Evolutionary conservation across 2,113 vertebrate genomes (phyloP), one percentile per base, ranked within the genome.

Genomic region (Bubalus kerabau): DNA sequence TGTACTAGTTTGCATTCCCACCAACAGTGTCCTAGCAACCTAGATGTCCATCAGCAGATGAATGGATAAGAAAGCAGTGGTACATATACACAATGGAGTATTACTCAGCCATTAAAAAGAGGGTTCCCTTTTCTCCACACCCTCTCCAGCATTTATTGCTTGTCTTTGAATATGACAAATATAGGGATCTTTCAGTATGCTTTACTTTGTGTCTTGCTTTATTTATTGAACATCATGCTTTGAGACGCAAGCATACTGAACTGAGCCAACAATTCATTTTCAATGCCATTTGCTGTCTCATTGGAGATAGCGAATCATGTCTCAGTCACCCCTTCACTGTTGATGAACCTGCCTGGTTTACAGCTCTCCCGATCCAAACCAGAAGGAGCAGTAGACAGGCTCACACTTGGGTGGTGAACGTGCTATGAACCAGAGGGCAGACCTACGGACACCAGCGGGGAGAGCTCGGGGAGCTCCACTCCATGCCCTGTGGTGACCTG

Each of bases 401-500:
- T 94, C 24, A n/a, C 76, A 67, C 1, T 5, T 6, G 40, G 40
- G 23, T 9, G 11, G 3, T 28, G 7, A 28, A 28, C 36, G 17
- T 10, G 16, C 3, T 24, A 40, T 26, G 60, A 62, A 19, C 7
- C 71, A 7, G 40, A 14, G 23, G 24, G 6, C 23, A 14, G 6
- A 5, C 36, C 21, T 13, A 1, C 2, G 40, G 71, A 15, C 12
- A 1, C 36, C 12, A 19, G 12, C 36, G 12, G 67, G 11, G 11
- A 7, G 36, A 7, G 71, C 36, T 26, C 10, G 1, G 71, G 36
- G 23, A 6, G 36, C 36, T 7, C 9, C 11, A 24, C 36, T 0
- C 21, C 36, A 2, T 0, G 67, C 10, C 36, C 71, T 14, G 36
- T 2, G 71, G 36, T 23, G 21, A 43, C 36, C 71, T 3, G 11